phyloP scores from a whole-genome alignment of 2,797 vertebrate genomes.

The Neosilurus mollespiculum region DNA sequence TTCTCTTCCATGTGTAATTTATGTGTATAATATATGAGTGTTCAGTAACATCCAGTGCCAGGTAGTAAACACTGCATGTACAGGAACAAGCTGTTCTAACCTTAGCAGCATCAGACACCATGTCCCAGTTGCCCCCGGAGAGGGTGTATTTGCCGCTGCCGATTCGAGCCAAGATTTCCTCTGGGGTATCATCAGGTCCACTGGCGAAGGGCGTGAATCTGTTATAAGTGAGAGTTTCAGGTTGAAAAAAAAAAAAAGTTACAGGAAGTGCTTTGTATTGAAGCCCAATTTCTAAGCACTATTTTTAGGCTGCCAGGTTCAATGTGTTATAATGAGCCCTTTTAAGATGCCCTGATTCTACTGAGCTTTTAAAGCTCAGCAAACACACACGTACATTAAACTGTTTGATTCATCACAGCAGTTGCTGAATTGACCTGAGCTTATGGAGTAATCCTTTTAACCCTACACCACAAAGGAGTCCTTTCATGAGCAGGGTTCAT shows the following conservation, averaged over 20 bases:
- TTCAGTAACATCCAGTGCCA: not conserved
- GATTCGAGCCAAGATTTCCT: constrained; percentile 92
- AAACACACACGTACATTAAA: constrained; percentile 49
- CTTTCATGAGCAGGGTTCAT: constrained; percentile 1
- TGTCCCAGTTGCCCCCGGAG: constrained; percentile 93
- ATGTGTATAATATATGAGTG: not conserved
- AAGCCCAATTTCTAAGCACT: constrained; percentile 25
- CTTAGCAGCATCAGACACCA: constrained; percentile 89
- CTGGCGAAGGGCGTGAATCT: constrained; percentile 97
- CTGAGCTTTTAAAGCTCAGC: constrained; percentile 54
- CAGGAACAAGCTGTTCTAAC: constrained; percentile 62
- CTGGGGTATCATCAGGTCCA: constrained; percentile 87
- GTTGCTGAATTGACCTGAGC: constrained; percentile 40
- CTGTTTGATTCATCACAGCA: constrained; percentile 40
- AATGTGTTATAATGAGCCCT: constrained; percentile 32
- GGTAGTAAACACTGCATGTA: not conserved
- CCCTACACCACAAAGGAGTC: constrained; percentile 24
- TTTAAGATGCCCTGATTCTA: constrained; percentile 52
- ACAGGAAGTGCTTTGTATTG: not conserved
- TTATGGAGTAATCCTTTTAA: constrained; percentile 49
- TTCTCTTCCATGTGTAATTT: not conserved
- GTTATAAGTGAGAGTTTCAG: constrained; percentile 2
- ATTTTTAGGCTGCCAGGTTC: constrained; percentile 39
- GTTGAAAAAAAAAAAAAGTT: not conserved
- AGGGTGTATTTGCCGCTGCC: constrained; percentile 88